Conservation (phyloP, 2,888 invertebrate species). For the Lottia gigantea region DNA sequence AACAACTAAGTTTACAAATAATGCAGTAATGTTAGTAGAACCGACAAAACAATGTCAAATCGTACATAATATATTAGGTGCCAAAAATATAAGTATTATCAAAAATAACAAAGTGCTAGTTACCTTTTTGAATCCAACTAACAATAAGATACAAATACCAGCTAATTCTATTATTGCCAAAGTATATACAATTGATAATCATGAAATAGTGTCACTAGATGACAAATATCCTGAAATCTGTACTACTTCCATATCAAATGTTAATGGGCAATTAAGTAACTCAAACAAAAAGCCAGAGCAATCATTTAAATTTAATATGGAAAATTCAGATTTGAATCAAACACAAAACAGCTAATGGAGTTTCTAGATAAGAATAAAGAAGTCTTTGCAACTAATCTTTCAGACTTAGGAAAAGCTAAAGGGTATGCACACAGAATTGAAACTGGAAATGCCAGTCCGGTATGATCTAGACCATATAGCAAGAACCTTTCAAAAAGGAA, state of each 20-base stretch:
- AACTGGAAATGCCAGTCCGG: neutral
- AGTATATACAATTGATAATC: no score
- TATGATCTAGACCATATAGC: neutral
- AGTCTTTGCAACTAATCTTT: neutral
- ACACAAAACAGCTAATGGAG: neutral
- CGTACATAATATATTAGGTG: neutral
- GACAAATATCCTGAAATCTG: no score
- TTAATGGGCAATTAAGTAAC: no score
- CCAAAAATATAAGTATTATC: neutral
- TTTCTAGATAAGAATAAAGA: neutral
- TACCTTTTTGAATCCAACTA: no score
- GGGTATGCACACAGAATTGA: neutral
- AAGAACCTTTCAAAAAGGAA: neutral
- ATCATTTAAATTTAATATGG: no score
- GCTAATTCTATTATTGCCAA: no score
- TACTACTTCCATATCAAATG: no score
- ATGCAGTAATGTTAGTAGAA: neutral
- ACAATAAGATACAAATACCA: no score
- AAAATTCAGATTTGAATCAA: neutral
- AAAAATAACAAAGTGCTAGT: no score
- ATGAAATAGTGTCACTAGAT: no score
- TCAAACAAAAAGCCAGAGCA: no score
- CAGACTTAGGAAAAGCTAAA: slow-evolving; percentile 3
- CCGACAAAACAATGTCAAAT: neutral
- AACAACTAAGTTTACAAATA: neutral